Evolutionary conservation across 1,140 invertebrate species (phyloP).

Genomic region (Pararge aegeria): DNA sequence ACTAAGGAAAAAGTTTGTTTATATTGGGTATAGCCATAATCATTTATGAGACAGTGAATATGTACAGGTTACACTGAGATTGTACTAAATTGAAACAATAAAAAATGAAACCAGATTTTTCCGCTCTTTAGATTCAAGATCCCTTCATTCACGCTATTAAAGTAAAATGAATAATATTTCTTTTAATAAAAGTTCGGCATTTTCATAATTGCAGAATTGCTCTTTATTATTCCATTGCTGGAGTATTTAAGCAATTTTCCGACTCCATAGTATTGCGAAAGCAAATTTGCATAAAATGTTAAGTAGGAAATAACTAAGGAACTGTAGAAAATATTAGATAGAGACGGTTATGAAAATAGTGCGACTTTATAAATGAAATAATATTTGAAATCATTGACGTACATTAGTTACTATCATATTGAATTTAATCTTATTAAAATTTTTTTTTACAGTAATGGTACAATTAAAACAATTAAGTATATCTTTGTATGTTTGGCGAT

Average conservation of each 20-base stretch:
- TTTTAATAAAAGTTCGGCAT: slow-evolving; percentile 8
- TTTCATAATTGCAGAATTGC: slow-evolving; percentile 12
- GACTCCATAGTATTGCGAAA: slow-evolving; percentile 7
- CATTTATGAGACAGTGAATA: too few relatives aligned
- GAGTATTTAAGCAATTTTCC: slow-evolving; percentile 9
- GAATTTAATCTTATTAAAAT: too few relatives aligned
- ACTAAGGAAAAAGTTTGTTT: too few relatives aligned
- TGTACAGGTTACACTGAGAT: too few relatives aligned
- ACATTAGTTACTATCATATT: too few relatives aligned
- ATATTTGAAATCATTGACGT: too few relatives aligned
- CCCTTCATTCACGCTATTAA: slow-evolving; percentile 3
- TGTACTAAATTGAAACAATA: background rate
- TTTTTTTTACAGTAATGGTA: too few relatives aligned
- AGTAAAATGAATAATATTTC: slow-evolving; percentile 9
- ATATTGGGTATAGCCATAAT: too few relatives aligned
- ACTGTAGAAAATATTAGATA: slow-evolving; percentile 1
- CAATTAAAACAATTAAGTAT: too few relatives aligned
- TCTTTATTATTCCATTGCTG: slow-evolving; percentile 9
- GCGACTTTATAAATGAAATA: background rate
- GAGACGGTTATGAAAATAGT: background rate
- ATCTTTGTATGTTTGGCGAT: too few relatives aligned
- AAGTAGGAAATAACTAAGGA: slow-evolving; percentile 7
- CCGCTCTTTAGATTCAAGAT: slow-evolving; percentile 5
- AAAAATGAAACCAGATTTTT: background rate
- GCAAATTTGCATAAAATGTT: slow-evolving; percentile 3